phyloP scores from a whole-genome alignment of 2,113 vertebrate genomes.

The Bubo bubo region DNA sequence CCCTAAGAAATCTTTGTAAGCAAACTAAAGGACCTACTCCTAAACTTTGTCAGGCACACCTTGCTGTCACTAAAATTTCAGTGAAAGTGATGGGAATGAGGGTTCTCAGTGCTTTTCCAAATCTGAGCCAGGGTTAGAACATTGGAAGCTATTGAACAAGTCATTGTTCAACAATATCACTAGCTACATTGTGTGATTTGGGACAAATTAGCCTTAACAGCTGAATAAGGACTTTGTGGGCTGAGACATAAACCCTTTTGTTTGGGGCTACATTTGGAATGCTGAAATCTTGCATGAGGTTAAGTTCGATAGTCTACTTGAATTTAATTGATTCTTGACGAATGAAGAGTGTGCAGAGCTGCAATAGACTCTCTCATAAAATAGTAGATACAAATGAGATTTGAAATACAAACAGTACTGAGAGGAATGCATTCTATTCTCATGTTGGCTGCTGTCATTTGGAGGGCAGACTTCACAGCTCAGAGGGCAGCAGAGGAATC shows the following conservation, averaged over 20 bases:
- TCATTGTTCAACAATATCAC: constrained; percentile 75
- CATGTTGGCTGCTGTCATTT: constrained; percentile 1
- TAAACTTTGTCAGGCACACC: background rate
- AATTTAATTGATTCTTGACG: constrained; percentile 66
- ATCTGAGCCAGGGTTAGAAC: constrained; percentile 50
- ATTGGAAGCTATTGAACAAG: constrained; percentile 70
- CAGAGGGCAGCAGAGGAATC: constrained; percentile 12
- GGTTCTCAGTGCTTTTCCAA: background rate
- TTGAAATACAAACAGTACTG: constrained; percentile 36
- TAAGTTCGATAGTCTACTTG: constrained; percentile 70
- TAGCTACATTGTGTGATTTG: constrained; percentile 76
- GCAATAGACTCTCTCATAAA: constrained; percentile 20
- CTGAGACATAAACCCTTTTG: constrained; percentile 75
- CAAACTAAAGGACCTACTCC: background rate
- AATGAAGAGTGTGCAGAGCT: constrained; percentile 42
- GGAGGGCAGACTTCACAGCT: background rate
- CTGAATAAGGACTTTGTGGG: constrained; percentile 75
- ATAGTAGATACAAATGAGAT: constrained; percentile 34
- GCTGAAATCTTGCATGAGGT: constrained; percentile 69
- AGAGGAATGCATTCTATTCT: constrained; percentile 1
- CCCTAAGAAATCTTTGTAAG: background rate
- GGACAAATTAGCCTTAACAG: constrained; percentile 77
- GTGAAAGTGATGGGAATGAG: background rate
- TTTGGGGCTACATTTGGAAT: constrained; percentile 71
- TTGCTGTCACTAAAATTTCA: background rate